These are phyloP conservation scores for Torymus tubicola DNA, from an alignment of 2,888 invertebrate genomes.

Conservation along the genomic window DNA sequence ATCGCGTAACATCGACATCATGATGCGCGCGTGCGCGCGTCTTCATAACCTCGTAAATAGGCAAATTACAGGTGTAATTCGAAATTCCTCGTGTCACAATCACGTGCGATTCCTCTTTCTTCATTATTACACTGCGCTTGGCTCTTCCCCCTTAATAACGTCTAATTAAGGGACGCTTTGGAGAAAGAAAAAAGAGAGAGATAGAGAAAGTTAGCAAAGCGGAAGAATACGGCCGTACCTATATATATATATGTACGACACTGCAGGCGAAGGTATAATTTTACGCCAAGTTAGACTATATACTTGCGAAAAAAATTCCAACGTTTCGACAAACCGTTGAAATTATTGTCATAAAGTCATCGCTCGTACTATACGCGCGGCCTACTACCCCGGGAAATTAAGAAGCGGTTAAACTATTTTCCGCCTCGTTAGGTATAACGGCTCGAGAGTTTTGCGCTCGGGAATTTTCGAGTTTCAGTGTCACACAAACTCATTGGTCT, in stretches of 20 bases:
- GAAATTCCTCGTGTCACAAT: constrained; percentile 22
- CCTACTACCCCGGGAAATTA: neutral
- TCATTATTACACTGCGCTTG: constrained; percentile 11
- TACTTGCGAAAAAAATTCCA: constrained; percentile 15
- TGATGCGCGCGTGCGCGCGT: too few relatives aligned
- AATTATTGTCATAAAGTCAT: constrained; percentile 21
- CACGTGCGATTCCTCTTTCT: constrained; percentile 30
- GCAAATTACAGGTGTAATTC: constrained; percentile 13
- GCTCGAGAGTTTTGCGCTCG: neutral
- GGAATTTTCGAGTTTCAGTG: too few relatives aligned
- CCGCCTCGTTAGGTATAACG: neutral
- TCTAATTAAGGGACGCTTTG: constrained; percentile 37
- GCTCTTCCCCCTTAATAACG: constrained; percentile 18
- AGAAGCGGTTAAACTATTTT: neutral
- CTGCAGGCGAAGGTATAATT: constrained; percentile 1
- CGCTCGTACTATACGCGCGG: constrained; percentile 4
- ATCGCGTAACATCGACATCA: too few relatives aligned
- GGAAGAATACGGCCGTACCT: constrained; percentile 6
- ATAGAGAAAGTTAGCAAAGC: constrained; percentile 40
- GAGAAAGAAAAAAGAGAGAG: neutral
- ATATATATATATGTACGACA: constrained; percentile 4
- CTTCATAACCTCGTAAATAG: neutral
- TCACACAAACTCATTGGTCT: too few relatives aligned
- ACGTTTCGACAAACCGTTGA: constrained; percentile 28
- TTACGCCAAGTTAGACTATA: neutral